Evolutionary conservation across 2,888 invertebrate species (phyloP).

Genomic region (Drosophila siamana): DNA sequence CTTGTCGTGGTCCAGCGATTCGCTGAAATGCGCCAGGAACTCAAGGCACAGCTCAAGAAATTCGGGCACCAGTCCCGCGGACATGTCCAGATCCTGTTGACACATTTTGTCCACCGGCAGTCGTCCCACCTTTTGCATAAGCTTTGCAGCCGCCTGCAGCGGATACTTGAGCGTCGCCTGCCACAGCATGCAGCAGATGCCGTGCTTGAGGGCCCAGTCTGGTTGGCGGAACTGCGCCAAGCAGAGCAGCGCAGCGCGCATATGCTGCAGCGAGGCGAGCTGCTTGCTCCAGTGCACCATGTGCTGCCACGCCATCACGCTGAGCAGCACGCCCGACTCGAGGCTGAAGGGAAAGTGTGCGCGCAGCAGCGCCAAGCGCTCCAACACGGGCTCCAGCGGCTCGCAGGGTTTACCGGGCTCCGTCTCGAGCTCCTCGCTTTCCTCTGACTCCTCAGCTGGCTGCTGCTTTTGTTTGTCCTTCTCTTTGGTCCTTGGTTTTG

Average conservation of each 20-base stretch:
- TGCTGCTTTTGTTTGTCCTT: conserved; percentile 12
- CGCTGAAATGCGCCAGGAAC: conserved; percentile 81
- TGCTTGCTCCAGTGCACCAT: conserved; percentile 94
- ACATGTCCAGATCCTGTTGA: conserved; percentile 90
- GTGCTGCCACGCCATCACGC: conserved; percentile 97
- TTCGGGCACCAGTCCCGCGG: conserved; percentile 88
- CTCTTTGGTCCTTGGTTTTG: conserved; percentile 13
- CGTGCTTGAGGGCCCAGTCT: conserved; percentile 88
- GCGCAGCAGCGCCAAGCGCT: conserved; percentile 88
- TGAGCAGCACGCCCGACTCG: conserved; percentile 91
- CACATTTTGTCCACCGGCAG: conserved; percentile 94
- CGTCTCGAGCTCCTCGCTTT: conserved; percentile 34
- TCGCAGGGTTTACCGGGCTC: conserved; percentile 18
- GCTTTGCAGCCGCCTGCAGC: conserved; percentile 90
- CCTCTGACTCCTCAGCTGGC: conserved; percentile 2
- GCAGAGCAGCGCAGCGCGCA: conserved; percentile 91
- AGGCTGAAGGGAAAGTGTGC: conserved; percentile 95
- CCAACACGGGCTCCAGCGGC: conserved; percentile 86
- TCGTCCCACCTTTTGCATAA: conserved; percentile 93
- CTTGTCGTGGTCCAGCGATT: conserved; percentile 80
- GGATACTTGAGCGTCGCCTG: conserved; percentile 93
- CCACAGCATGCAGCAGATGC: conserved; percentile 95
- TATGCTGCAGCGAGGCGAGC: conserved; percentile 88
- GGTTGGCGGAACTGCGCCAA: conserved; percentile 85
- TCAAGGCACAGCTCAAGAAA: conserved; percentile 88